phyloP scores from a whole-genome alignment of 1,140 invertebrate genomes.

The Brachionus manjavacas region DNA sequence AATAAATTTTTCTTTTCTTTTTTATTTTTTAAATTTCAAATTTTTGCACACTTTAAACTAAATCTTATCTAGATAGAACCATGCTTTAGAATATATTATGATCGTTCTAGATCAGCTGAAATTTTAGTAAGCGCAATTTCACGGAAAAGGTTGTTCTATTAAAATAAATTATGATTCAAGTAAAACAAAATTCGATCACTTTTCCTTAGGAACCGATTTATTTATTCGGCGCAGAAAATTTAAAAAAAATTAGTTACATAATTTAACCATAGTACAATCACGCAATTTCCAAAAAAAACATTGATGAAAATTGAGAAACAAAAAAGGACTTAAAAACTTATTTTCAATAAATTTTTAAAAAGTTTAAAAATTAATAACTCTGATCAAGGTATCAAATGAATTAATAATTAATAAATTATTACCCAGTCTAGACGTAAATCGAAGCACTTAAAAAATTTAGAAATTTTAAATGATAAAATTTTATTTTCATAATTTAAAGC shows the following conservation, averaged over 20 bases:
- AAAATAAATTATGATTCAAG: background rate
- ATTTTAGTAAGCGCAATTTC: background rate
- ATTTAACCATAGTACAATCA: background rate
- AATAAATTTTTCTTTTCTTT: background rate
- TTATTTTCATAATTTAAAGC: background rate
- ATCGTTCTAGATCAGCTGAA: background rate
- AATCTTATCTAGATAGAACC: background rate
- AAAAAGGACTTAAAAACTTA: too few species aligned
- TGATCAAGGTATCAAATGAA: background rate
- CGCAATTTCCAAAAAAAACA: background rate
- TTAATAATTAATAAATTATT: too few species aligned
- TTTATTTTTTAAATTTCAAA: background rate
- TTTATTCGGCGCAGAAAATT: background rate
- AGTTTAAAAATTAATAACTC: background rate
- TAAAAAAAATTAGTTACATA: background rate
- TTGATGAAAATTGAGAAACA: background rate
- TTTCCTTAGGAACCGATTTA: background rate
- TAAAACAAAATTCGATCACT: background rate
- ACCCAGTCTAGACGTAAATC: background rate
- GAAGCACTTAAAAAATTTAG: background rate
- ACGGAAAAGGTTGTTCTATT: background rate
- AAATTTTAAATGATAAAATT: background rate
- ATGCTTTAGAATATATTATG: background rate
- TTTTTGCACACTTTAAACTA: background rate
- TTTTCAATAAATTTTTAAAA: background rate